phyloP scores from a whole-genome alignment of 1,140 invertebrate species.

The Paramacrobiotus metropolitanus region DNA sequence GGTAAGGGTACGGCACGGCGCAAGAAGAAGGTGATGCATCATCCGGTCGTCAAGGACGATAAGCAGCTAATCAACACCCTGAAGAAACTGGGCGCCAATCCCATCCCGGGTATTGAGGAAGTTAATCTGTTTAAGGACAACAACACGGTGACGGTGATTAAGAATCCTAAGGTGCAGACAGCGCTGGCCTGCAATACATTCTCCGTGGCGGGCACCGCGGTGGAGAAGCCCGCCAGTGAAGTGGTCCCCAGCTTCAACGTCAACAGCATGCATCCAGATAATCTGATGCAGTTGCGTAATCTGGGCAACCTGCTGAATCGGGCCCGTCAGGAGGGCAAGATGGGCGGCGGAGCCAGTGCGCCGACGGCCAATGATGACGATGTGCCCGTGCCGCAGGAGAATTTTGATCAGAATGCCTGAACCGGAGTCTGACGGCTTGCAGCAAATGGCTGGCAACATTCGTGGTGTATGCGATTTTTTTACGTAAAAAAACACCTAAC shows the following conservation, averaged over 20 bases:
- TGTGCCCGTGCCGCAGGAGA: not conserved
- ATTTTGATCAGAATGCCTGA: not conserved
- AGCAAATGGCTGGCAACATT: no score
- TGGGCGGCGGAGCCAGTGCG: not conserved
- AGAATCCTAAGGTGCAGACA: conserved; percentile 2
- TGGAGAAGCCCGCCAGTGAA: conserved; percentile 1
- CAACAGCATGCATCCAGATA: not conserved
- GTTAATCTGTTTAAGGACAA: not conserved
- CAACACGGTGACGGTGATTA: not conserved
- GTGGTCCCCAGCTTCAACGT: not conserved
- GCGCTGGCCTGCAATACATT: conserved; percentile 4
- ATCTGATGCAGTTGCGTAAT: conserved; percentile 3
- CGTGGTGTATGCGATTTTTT: no score
- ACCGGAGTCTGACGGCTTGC: no score
- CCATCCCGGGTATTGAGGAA: conserved; percentile 1
- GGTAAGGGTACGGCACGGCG: not conserved
- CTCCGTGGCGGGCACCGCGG: not conserved
- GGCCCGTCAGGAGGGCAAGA: not conserved
- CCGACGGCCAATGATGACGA: not conserved
- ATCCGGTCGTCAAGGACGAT: not conserved
- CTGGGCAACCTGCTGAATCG: not conserved
- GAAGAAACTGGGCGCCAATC: conserved; percentile 4
- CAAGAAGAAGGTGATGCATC: conserved; percentile 5
- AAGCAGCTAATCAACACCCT: conserved; percentile 5
- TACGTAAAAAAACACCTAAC: no score